These are phyloP conservation scores for Thunnus thynnus DNA, from an alignment of 2,113 vertebrate genomes.

Conservation along the genomic window DNA sequence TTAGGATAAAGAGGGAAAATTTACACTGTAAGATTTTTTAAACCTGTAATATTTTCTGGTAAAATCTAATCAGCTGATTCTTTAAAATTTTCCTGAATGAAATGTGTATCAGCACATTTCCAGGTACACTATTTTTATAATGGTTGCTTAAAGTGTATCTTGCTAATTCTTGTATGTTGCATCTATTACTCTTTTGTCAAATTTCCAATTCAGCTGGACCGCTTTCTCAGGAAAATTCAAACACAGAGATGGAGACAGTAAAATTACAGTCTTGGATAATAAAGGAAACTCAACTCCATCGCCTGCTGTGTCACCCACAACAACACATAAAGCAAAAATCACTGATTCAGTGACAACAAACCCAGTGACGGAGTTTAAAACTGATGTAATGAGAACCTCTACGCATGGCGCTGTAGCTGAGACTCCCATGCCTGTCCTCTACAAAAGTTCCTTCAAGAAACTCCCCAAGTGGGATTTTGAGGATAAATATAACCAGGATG, in stretches of 20 bases:
- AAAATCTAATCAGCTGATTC: background rate
- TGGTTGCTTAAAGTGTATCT: background rate
- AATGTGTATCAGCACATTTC: background rate
- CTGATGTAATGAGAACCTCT: rapidly evolving
- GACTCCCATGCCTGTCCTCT: constrained; percentile 64
- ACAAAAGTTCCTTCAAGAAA: constrained; percentile 40
- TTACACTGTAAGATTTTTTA: background rate
- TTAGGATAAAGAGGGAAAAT: background rate
- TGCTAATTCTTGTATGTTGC: background rate
- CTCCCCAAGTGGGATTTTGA: constrained; percentile 81
- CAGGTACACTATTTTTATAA: background rate
- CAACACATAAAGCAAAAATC: rapidly evolving
- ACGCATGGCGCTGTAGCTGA: background rate
- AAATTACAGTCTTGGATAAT: background rate
- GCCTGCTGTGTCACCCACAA: rapidly evolving
- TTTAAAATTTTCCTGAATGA: background rate
- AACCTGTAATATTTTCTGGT: background rate
- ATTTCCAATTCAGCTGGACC: constrained; percentile 23
- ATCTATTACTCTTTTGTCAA: background rate
- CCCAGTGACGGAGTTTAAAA: background rate
- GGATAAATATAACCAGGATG: constrained; percentile 70
- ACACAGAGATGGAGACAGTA: background rate
- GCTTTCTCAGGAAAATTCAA: background rate
- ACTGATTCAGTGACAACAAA: background rate
- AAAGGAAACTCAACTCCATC: background rate